Evolutionary conservation across 2,797 vertebrate genomes (phyloP).

Genomic region (Lagorchestes hirsutus): DNA sequence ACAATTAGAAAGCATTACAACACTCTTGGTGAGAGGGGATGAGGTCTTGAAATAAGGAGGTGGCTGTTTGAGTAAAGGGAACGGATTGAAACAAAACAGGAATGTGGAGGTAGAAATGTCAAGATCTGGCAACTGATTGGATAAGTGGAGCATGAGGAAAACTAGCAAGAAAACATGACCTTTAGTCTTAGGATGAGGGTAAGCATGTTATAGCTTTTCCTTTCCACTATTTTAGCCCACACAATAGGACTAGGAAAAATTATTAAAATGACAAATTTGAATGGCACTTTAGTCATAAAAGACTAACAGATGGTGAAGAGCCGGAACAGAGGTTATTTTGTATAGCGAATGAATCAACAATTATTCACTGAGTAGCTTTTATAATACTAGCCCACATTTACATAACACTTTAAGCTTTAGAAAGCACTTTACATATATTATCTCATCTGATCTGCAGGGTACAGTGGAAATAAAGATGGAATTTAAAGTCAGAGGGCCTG

Average conservation of each 20-base stretch:
- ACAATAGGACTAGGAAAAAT: background rate
- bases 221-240: background rate
- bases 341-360: background rate
- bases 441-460: background rate
- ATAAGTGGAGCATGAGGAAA: background rate
- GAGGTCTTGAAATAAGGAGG: background rate
- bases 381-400: background rate
- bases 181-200: background rate
- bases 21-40: background rate
- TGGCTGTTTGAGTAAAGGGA: background rate
- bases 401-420: background rate
- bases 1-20: background rate
- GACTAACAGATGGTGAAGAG: slow-evolving; percentile 15
- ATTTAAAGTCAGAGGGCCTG: background rate
- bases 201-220: no score
- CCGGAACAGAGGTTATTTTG: background rate
- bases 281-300: background rate
- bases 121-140: background rate
- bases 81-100: background rate
- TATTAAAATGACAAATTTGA: slow-evolving; percentile 29
- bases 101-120: background rate
- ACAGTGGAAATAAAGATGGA: background rate
- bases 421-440: background rate
- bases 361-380: background rate
- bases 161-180: background rate